Conservation (phyloP, 1,140 invertebrate genomes). For the Scaptomyza graminum region DNA sequence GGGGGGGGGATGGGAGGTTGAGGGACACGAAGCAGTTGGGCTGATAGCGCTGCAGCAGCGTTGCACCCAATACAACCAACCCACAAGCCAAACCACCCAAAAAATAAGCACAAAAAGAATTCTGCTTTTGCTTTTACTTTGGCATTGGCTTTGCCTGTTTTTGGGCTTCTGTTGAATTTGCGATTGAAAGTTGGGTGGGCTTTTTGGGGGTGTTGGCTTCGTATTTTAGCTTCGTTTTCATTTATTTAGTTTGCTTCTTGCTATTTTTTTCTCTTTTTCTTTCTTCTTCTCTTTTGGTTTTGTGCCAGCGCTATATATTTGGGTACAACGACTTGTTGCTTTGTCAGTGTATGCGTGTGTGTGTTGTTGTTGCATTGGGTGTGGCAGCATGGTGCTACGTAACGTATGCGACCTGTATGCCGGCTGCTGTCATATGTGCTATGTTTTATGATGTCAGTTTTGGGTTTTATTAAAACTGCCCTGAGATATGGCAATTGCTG, state of each 20-base stretch:
- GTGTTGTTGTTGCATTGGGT: slow-evolving; percentile 47
- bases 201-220: slow-evolving; percentile 36
- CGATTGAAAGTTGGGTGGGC: slow-evolving; percentile 44
- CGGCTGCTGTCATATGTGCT: slow-evolving; percentile 68
- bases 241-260: slow-evolving; percentile 61
- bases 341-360: slow-evolving; percentile 58
- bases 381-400: slow-evolving; percentile 52
- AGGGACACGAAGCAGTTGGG: too few relatives aligned
- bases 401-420: slow-evolving; percentile 75
- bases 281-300: neutral
- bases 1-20: too few relatives aligned
- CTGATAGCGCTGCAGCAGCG: slow-evolving; percentile 18
- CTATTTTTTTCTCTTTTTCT: slow-evolving; percentile 1
- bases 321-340: slow-evolving; percentile 82
- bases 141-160: slow-evolving; percentile 63
- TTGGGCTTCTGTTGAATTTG: slow-evolving; percentile 50
- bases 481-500: slow-evolving; percentile 56
- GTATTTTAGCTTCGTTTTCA: slow-evolving; percentile 64
- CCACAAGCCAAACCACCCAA: neutral
- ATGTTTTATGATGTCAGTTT: slow-evolving; percentile 82
- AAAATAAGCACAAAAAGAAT: neutral
- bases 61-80: neutral
- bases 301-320: slow-evolving; percentile 60
- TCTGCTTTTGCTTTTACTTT: slow-evolving; percentile 60
- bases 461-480: slow-evolving; percentile 80